Percentiles rank a stretch among this genome's conserved stretches.
Conservation (phyloP, 2,113 vertebrate species). For the Chaetops frenatus region DNA sequence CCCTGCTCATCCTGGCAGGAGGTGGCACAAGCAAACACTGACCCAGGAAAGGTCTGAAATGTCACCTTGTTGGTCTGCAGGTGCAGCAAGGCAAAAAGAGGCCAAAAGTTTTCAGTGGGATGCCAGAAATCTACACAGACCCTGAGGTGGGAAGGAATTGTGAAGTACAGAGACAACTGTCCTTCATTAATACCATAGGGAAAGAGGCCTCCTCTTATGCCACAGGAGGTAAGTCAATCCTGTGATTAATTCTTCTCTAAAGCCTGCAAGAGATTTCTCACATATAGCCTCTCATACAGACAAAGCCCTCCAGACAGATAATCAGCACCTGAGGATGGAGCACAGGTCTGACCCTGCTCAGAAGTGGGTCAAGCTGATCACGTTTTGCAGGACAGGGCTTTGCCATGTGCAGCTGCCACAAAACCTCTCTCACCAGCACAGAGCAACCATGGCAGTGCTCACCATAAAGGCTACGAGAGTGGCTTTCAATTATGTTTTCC, state of each 20-base stretch:
- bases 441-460: not conserved
- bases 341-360: not conserved
- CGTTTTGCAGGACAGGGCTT: not conserved
- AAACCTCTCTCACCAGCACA: not conserved
- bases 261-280: not conserved
- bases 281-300: not conserved
- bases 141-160: not conserved
- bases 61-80: not conserved
- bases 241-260: not conserved
- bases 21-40: not conserved
- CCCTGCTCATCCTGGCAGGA: not conserved
- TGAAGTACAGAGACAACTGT: not conserved
- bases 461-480: rapidly evolving
- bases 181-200: not conserved
- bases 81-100: not conserved
- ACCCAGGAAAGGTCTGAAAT: not conserved
- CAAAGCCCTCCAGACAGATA: conserved; percentile 31
- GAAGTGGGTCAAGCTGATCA: conserved; percentile 45
- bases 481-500: not conserved
- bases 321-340: not conserved
- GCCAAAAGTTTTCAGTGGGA: not conserved
- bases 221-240: not conserved
- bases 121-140: not conserved
- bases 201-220: not conserved
- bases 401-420: not conserved